Conservation (phyloP, 2,113 vertebrate genomes). For the Spilogale gracilis region DNA sequence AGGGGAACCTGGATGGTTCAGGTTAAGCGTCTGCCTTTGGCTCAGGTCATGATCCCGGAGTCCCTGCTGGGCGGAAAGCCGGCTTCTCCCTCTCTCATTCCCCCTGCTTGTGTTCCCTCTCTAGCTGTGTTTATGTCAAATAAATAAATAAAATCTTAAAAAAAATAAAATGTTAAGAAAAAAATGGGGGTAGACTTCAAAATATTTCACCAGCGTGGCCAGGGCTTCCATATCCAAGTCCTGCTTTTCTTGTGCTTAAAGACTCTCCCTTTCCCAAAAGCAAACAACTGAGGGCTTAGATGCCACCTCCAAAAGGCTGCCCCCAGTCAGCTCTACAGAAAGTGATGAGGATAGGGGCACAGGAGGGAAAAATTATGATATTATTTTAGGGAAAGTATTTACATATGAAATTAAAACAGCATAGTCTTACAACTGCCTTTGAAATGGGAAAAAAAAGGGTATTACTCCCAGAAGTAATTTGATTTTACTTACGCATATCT, state of each 20-base stretch:
- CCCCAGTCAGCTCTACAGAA: background rate
- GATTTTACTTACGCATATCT: slow-evolving; percentile 48
- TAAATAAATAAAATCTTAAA: no score
- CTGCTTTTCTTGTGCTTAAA: background rate
- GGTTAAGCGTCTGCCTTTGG: no score
- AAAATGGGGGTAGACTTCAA: background rate
- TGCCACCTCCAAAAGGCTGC: background rate
- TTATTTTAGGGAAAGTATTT: background rate
- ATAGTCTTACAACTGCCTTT: background rate
- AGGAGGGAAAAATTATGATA: background rate
- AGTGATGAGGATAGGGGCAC: background rate
- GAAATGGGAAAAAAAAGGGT: background rate
- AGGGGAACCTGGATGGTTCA: no score
- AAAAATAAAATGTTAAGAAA: background rate
- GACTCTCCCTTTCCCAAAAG: background rate
- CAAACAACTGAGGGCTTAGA: background rate
- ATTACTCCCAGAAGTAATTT: slow-evolving; percentile 7
- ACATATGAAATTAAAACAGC: background rate
- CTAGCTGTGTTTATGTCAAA: no score
- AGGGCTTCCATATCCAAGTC: background rate
- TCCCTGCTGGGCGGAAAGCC: no score
- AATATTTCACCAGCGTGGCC: background rate
- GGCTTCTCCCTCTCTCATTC: no score
- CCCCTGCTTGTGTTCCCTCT: no score
- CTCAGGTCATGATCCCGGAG: no score